phyloP scores from a whole-genome alignment of 1,140 invertebrate species.

The Drosophila nikananu region DNA sequence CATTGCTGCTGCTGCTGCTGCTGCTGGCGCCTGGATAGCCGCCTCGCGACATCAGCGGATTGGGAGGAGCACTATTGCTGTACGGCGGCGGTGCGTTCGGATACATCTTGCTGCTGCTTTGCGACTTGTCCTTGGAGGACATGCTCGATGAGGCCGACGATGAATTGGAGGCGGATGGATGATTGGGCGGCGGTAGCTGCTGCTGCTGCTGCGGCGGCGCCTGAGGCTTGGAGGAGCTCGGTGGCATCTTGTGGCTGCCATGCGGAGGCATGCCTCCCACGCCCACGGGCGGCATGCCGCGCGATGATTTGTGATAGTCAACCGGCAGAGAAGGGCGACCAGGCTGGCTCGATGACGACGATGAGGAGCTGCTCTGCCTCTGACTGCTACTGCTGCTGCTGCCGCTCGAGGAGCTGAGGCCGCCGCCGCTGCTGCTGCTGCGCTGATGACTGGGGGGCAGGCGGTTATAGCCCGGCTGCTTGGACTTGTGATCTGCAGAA shows the following conservation, averaged over 20 bases:
- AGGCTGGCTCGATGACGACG: conserved; percentile 49
- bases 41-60: conserved; percentile 66
- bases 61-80: conserved; percentile 55
- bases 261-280: conserved; percentile 54
- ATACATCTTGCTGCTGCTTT: conserved; percentile 72
- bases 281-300: conserved; percentile 62
- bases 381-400: conserved; percentile 38
- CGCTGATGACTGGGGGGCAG: conserved; percentile 66
- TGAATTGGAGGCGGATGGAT: conserved; percentile 48
- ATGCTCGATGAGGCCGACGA: conserved; percentile 32
- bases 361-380: conserved; percentile 25
- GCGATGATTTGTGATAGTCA: conserved; percentile 72
- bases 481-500: conserved; percentile 76
- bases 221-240: conserved; percentile 58
- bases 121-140: conserved; percentile 65
- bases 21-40: conserved; percentile 55
- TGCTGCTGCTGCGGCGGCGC: conserved; percentile 31
- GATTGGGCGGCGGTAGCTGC: conserved; percentile 43
- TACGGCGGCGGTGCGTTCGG: conserved; percentile 70
- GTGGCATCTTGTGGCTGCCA: conserved; percentile 64
- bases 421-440: conserved; percentile 29
- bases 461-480: conserved; percentile 70
- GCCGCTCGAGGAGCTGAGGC: conserved; percentile 40
- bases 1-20: conserved; percentile 44
- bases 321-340: conserved; percentile 62